phyloP scores from a whole-genome alignment of 2,113 vertebrate genomes.

The Hucho hucho region DNA sequence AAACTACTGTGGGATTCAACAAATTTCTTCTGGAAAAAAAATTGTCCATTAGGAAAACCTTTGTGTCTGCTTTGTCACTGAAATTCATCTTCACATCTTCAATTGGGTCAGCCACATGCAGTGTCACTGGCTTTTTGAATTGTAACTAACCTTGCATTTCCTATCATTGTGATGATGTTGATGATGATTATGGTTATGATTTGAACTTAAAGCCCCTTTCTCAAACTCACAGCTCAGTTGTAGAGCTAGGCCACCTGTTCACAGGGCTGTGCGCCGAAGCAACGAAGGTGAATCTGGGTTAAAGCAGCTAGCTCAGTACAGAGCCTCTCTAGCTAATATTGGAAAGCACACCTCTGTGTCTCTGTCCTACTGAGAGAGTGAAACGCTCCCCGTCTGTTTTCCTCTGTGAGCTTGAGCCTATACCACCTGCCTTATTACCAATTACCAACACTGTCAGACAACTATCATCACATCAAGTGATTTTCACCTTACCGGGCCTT shows the following conservation, averaged over 20 bases:
- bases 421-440: too few relatives aligned
- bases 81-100: slow-evolving; percentile 27
- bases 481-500: too few relatives aligned
- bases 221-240: too few relatives aligned
- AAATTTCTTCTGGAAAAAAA: slow-evolving; percentile 30
- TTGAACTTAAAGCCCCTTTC: too few relatives aligned
- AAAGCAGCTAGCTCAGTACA: background rate
- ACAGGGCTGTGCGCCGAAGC: too few relatives aligned
- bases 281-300: background rate
- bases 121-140: too few relatives aligned
- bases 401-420: too few relatives aligned
- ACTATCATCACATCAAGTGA: too few relatives aligned
- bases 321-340: slow-evolving; percentile 27
- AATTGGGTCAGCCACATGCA: background rate
- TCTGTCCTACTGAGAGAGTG: slow-evolving; percentile 31
- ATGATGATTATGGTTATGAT: slow-evolving; percentile 8
- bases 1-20: slow-evolving; percentile 15
- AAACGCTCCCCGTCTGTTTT: slow-evolving; percentile 16
- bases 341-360: slow-evolving; percentile 9
- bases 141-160: slow-evolving; percentile 10
- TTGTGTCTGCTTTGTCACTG: slow-evolving; percentile 26
- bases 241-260: too few relatives aligned
- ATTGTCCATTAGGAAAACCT: slow-evolving; percentile 33
- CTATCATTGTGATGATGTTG: background rate
- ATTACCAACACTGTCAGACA: too few relatives aligned